Evolutionary conservation across 2,888 invertebrate genomes (phyloP).

Genomic region (Drosophila paranaensis): DNA sequence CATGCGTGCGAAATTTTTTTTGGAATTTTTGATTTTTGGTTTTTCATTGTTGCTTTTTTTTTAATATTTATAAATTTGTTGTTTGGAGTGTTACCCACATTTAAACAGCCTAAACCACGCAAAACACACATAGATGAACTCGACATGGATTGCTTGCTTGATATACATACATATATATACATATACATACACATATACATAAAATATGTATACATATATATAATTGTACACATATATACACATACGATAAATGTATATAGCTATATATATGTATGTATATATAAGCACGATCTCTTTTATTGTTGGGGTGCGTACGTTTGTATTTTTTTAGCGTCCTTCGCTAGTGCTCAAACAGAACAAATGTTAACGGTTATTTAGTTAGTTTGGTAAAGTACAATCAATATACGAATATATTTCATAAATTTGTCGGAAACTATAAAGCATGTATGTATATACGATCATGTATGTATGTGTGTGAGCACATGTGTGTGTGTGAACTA

Average conservation of each 20-base stretch:
- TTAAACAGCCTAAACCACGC: conserved; percentile 84
- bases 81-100: conserved; percentile 69
- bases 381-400: conserved; percentile 71
- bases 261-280: conserved; percentile 29
- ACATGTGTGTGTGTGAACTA: conserved; percentile 22
- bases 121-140: conserved; percentile 84
- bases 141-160: conserved; percentile 81
- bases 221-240: conserved; percentile 10
- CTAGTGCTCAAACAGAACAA: conserved; percentile 82
- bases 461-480: conserved; percentile 23
- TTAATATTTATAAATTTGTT: conserved; percentile 19
- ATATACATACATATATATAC: conserved; percentile 39
- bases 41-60: conserved; percentile 25
- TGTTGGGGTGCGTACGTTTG: conserved; percentile 68
- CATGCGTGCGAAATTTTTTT: conserved; percentile 42
- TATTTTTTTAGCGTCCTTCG: conserved; percentile 68
- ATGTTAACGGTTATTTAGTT: conserved; percentile 79
- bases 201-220: conserved; percentile 13
- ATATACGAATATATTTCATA: conserved; percentile 57
- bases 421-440: conserved; percentile 52
- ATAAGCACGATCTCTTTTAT: conserved; percentile 46
- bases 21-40: neutral
- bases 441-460: conserved; percentile 42
- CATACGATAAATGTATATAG: neutral
- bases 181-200: conserved; percentile 23